Evolutionary conservation across 2,888 invertebrate species (phyloP).

Genomic region (Euzophera pinguis): DNA sequence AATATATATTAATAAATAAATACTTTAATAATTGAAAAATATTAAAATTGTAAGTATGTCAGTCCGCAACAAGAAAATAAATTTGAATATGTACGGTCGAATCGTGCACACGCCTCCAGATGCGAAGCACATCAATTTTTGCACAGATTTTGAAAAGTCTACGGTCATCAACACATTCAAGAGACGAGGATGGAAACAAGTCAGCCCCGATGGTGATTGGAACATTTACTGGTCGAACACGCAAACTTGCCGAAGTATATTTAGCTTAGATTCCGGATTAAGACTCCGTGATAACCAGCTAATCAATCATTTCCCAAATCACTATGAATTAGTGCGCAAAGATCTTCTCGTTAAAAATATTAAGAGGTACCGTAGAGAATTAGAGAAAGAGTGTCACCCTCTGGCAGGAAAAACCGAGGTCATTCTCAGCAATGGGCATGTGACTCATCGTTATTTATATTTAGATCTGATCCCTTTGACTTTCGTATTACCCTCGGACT

Average conservation of each 20-base stretch:
- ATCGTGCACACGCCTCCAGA: constrained; percentile 63
- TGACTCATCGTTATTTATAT: constrained; percentile 84
- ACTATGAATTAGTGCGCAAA: constrained; percentile 95
- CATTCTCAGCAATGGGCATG: constrained; percentile 77
- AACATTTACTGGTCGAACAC: constrained; percentile 97
- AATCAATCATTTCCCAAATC: constrained; percentile 97
- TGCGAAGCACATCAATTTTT: constrained; percentile 78
- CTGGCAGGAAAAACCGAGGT: constrained; percentile 85
- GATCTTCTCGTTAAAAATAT: constrained; percentile 97
- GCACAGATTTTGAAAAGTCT: constrained; percentile 50
- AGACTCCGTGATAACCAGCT: constrained; percentile 89
- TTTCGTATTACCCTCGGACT: constrained; percentile 95
- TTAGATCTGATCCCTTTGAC: constrained; percentile 96
- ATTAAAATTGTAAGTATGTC: constrained; percentile 14
- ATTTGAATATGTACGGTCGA: constrained; percentile 56
- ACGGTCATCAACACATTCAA: constrained; percentile 44
- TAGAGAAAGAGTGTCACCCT: constrained; percentile 92
- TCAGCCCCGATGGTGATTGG: constrained; percentile 93
- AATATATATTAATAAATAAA: neutral
- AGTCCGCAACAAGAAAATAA: constrained; percentile 82
- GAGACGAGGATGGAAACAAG: constrained; percentile 85
- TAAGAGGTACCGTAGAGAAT: constrained; percentile 93
- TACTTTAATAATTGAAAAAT: neutral
- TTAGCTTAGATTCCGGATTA: constrained; percentile 69
- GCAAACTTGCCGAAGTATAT: constrained; percentile 91